Evolutionary conservation across 2,113 vertebrate species (phyloP), one percentile per base, ranked within the genome.

Genomic region (Galeopterus variegatus): DNA sequence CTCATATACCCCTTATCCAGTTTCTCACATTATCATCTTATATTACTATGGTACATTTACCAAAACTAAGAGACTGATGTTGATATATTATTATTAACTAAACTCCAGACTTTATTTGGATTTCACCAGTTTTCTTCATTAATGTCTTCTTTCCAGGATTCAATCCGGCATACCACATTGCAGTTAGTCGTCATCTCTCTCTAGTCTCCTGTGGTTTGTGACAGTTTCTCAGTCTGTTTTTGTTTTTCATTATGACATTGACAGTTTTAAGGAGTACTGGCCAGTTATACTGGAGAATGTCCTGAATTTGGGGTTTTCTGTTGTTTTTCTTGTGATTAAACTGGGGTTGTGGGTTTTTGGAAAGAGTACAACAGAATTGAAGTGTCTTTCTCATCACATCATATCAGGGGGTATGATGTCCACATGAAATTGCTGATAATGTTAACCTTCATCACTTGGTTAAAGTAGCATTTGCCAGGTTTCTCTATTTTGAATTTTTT

Each of bases 21-120:
- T 75, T 85, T 89, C 76, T 94, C 72, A 64, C 36, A 50, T 64
- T 90, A 52, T 60, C 56, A 86, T 94, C 67, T 88, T 83, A 41
- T 70, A 24, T 92, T 58, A 79, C 56, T 50, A 8, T 54, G 33
- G 56, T 36, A 45, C 62, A 69, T 94, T 96, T 93, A 85, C 95
- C 79, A 83, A 69, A 93, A 90, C n/a, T 36, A 69, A 95, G 73
- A 90, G 88, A 65, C 83, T 89, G 52, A 87, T 58, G 67, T 45
- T 88, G 95, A 96, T 83, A 21, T 84, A 91, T 89, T 82, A 33
- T 36, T 73, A 60, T 77, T 84, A 88, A 85, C 54, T 65, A 24
- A 88, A 91, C 45, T 65, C 70, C 33, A 82, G 94, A 86, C 92
- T 95, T 94, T 83, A 80, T 95, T 94, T 97, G 69, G 86, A 90